These are phyloP conservation scores for Zaprionus gabonicus DNA, from an alignment of 1,140 invertebrate genomes.

Conservation along the genomic window DNA sequence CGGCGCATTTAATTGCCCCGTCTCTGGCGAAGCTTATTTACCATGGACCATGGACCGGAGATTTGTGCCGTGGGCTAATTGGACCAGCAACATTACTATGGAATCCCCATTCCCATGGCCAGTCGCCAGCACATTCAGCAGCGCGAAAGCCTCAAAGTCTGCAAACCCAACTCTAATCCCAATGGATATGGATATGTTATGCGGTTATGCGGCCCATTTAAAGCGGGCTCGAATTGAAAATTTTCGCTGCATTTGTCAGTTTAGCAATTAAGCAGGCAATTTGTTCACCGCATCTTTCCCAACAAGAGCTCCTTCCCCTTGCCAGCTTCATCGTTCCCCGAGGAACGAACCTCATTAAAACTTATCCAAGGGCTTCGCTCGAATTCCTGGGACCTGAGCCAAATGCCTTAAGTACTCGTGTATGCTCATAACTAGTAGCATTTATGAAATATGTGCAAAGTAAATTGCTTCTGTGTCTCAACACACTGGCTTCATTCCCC, in stretches of 20 bases:
- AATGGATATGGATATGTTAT: slow-evolving; percentile 58
- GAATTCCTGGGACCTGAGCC: neutral
- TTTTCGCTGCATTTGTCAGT: slow-evolving; percentile 49
- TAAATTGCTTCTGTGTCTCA: neutral
- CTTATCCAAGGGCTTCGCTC: neutral
- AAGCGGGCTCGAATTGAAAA: slow-evolving; percentile 32
- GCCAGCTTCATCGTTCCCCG: neutral
- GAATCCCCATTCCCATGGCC: slow-evolving; percentile 21
- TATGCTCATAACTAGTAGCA: slow-evolving; percentile 12
- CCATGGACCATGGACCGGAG: slow-evolving; percentile 17
- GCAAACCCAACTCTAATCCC: slow-evolving; percentile 24
- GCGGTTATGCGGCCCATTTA: slow-evolving; percentile 43
- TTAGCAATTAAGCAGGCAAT: slow-evolving; percentile 35
- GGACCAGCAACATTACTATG: slow-evolving; percentile 33
- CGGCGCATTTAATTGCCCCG: slow-evolving; percentile 66
- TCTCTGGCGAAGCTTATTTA: slow-evolving; percentile 22
- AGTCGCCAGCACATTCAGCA: neutral
- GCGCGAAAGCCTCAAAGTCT: neutral
- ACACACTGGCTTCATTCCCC: neutral
- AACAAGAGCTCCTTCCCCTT: neutral
- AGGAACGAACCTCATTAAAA: slow-evolving; percentile 12
- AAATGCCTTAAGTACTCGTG: slow-evolving; percentile 9
- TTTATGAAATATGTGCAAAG: slow-evolving; percentile 10
- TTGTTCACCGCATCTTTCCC: neutral
- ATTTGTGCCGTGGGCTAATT: slow-evolving; percentile 62